Conservation (phyloP, 2,113 vertebrate species). For the Columba janthina region DNA sequence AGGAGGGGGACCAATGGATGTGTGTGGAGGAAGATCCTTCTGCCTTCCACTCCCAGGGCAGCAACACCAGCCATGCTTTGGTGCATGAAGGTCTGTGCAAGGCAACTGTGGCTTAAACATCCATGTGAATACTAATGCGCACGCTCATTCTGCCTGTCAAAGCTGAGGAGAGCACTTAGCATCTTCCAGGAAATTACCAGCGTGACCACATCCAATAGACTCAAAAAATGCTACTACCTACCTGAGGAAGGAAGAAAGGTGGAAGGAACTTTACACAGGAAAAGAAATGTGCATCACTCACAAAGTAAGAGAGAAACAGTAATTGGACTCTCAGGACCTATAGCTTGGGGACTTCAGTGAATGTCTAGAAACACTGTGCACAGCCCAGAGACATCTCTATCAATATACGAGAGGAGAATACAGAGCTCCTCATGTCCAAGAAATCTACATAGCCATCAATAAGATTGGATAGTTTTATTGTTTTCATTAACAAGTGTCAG, state of each 20-base stretch:
- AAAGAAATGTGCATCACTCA: neutral
- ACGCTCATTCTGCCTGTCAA: neutral
- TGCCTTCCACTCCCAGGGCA: neutral
- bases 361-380: neutral
- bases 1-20: fast-evolving
- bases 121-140: neutral
- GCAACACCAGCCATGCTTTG: neutral
- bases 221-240: neutral
- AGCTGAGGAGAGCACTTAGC: neutral
- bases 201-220: neutral
- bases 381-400: neutral
- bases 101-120: neutral
- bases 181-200: neutral
- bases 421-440: neutral
- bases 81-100: neutral
- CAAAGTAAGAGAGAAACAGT: neutral
- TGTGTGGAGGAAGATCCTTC: neutral
- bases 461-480: conserved; percentile 34
- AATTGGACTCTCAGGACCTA: neutral
- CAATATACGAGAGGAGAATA: neutral
- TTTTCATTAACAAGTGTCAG: conserved; percentile 43
- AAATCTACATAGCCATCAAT: conserved; percentile 31
- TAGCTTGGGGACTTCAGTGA: neutral
- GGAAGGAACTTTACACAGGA: neutral
- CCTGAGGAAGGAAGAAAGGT: neutral